Evolutionary conservation across 2,113 vertebrate genomes (phyloP).

Genomic region (Todiramphus chloris): DNA sequence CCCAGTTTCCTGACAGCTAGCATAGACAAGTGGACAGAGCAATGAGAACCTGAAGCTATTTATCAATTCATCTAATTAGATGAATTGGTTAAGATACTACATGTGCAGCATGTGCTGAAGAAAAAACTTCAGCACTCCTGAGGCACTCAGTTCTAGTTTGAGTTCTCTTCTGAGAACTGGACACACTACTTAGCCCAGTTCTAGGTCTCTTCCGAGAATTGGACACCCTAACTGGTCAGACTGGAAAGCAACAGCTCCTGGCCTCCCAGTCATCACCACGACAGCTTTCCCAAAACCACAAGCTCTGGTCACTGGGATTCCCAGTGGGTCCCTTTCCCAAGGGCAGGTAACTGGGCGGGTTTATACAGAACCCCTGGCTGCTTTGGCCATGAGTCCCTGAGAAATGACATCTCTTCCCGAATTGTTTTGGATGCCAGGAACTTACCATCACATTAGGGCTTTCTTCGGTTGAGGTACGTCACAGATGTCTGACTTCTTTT

Average conservation of each 20-base stretch:
- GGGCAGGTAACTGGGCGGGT: not conserved
- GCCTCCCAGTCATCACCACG: not conserved
- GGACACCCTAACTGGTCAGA: not conserved
- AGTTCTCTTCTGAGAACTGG: not conserved
- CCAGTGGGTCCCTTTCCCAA: not conserved
- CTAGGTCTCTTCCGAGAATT: not conserved
- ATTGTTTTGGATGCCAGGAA: not conserved
- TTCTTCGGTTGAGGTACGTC: not conserved
- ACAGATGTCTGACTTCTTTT: not conserved
- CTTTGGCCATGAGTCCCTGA: not conserved
- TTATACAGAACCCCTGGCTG: not conserved
- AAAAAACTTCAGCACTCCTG: not conserved
- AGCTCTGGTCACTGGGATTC: not conserved
- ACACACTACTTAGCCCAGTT: too few species aligned
- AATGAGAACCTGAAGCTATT: not conserved
- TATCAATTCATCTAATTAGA: too few species aligned
- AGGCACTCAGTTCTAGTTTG: not conserved
- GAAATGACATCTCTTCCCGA: not conserved
- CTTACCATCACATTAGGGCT: not conserved
- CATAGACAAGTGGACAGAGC: not conserved
- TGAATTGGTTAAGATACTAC: not conserved
- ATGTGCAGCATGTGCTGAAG: not conserved
- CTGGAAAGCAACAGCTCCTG: not conserved
- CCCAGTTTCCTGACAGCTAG: not conserved
- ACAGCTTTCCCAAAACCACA: not conserved